Percentiles rank a stretch among this genome's conserved stretches.
Evolutionary conservation across 2,113 vertebrate species (phyloP).

Genomic region (Odobenus rosmarus): DNA sequence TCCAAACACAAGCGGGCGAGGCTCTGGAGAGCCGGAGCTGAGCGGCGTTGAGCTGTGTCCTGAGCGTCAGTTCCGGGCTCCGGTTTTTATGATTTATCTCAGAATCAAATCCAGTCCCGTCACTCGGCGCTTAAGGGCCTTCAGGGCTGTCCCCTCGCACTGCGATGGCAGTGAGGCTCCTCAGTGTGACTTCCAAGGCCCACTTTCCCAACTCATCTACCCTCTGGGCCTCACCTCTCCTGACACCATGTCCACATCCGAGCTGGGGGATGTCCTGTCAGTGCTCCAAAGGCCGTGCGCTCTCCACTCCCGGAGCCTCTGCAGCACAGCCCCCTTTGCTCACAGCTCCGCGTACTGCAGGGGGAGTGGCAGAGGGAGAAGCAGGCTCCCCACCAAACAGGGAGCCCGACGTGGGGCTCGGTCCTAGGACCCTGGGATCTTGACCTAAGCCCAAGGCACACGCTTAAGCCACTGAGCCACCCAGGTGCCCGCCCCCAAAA

Average conservation of each 20-base stretch:
- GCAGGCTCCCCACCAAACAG: neutral
- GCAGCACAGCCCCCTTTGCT: neutral
- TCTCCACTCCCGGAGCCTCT: neutral
- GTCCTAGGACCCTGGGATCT: neutral
- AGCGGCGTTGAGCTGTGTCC: neutral
- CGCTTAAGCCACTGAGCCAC: neutral
- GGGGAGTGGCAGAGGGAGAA: neutral
- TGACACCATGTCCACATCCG: neutral
- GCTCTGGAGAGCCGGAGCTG: neutral
- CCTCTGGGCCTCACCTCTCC: neutral
- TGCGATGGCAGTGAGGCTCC: neutral
- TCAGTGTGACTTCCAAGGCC: rapidly evolving
- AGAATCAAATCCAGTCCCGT: neutral
- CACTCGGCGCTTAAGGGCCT: neutral
- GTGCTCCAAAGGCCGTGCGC: neutral
- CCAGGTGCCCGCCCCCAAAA: neutral
- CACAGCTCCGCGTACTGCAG: neutral
- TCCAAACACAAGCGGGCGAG: rapidly evolving
- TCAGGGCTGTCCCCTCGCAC: neutral
- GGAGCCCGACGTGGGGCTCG: neutral
- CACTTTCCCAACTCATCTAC: rapidly evolving
- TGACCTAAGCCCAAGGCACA: neutral
- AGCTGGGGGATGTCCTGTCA: neutral
- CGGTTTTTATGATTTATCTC: neutral
- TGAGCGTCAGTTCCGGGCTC: neutral